Evolutionary conservation across 2,888 invertebrate genomes (phyloP), one percentile per base, ranked within the genome.

Genomic region (Eupithecia vulgata): DNA sequence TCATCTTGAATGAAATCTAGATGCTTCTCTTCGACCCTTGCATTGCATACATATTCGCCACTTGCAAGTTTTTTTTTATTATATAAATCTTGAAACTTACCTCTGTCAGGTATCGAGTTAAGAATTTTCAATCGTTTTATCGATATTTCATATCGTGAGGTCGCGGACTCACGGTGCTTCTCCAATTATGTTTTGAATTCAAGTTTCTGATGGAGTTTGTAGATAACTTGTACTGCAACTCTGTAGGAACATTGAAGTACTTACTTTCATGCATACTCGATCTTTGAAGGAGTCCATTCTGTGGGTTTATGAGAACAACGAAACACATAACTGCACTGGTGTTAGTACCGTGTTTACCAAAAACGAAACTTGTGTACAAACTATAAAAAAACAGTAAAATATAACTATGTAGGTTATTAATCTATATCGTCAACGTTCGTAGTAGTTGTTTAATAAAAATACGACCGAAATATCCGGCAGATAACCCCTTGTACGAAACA

Each of bases 51-150:
- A 70, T 72, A 74, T 75, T 74, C 65, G 34, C 69, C 67, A 74
- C 73, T 78, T 70, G 65, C 70, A 81, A 85, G 77, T 84, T 84
- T 83, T 80, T 81, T 80, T 79, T 83, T 80, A 81, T 80, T 79
- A 81, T 78, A 80, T 78, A 75, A 84, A 84, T 77, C 82, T 84
- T 12, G 37, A 71, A 80, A 74, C 76, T 79, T 72, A 72, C 67
- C 75, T 78, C 77, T 77, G 80, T 79, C 79, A 68, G 76, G 77
- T 79, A 82, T 81, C 78, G 76, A 84, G 81, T 87, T 84, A 73
- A 76, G 79, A 83, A 83, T 83, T 84, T 86, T 80, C 81, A 80
- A 84, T 81, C 72, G 77, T 76, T 81, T 79, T 79, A 81, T 81
- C 81, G 79, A 83, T 83, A 80, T 82, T 84, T 81, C 80, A 82